Evolutionary conservation across 1,140 invertebrate genomes (phyloP), one percentile per base, ranked within the genome.

Genomic region (Saccostrea cuccullata): DNA sequence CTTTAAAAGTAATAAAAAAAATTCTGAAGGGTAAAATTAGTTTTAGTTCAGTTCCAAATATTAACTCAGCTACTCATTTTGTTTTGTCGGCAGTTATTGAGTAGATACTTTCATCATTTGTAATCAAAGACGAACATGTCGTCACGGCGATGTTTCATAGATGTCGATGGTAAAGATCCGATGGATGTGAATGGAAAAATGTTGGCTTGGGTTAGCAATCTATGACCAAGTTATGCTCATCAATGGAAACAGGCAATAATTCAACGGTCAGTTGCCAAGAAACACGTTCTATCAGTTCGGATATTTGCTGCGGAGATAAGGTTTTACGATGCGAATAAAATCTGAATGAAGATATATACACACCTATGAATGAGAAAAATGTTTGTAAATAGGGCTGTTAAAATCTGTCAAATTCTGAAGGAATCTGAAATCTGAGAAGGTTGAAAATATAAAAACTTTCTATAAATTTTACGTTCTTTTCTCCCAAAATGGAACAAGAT

Each of bases 201-300:
- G 67, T 3, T 30, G 23, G 26, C 23, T 30, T 77, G 23, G 70
- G 30, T 77, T 36, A 77, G 70, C 15, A 4, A 36, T 30, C 70
- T 30, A 30, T 30, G 70, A 11, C 70, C 70, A 77, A 77, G 26
- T 26, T 77, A 30, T 77, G 26, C 70, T 30, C 23, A 36, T 77
- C 23, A 77, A 77, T 77, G 70, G 30, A 36, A 77, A 30, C 30
- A 36, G 12, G 2, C 23, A 30, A 30, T 26, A 77, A 47, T 36
- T 36, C 70, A 77, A n/a, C 11, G 70, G 70, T 77, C 70, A 73
- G 70, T 30, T 73, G 70, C 70, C 70, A 73, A 73, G 30, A 36
- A 26, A 30, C 67, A 73, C 67, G 11, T 30, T 73, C 67, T 30
- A n/a, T 73, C 23, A 4, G 26, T 64, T 64, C 17, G 58, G 58